These are phyloP conservation scores for Sebastiscus tertius DNA, from an alignment of 2,797 vertebrate genomes.

Conservation along the genomic window DNA sequence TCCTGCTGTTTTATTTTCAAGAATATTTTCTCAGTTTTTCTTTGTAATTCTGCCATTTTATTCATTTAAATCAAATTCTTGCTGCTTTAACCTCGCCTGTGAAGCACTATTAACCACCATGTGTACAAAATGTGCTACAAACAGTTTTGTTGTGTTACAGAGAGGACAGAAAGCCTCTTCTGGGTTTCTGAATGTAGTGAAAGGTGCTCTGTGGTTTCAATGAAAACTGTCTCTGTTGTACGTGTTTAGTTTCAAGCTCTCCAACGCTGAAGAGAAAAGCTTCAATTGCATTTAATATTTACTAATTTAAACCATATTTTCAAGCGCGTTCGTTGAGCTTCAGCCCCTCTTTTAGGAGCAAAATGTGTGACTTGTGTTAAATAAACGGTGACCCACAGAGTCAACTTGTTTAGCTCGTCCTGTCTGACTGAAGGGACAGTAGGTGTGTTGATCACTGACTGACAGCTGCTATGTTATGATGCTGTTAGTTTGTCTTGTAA, in stretches of 20 bases:
- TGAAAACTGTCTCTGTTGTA: neutral
- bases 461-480: neutral
- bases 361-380: neutral
- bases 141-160: neutral
- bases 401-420: neutral
- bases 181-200: neutral
- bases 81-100: neutral
- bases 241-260: neutral
- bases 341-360: neutral
- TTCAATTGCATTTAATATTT: neutral
- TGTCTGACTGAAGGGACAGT: neutral
- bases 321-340: neutral
- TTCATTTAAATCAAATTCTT: neutral
- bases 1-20: neutral
- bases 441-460: neutral
- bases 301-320: neutral
- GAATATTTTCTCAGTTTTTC: neutral
- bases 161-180: neutral
- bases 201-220: slow-evolving; percentile 21
- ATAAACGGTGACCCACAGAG: neutral
- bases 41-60: neutral
- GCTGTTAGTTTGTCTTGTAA: neutral
- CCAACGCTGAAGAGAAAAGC: neutral
- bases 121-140: neutral
- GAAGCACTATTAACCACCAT: neutral